Conservation (phyloP, 2,888 invertebrate species). For the Drosophila affinis region DNA sequence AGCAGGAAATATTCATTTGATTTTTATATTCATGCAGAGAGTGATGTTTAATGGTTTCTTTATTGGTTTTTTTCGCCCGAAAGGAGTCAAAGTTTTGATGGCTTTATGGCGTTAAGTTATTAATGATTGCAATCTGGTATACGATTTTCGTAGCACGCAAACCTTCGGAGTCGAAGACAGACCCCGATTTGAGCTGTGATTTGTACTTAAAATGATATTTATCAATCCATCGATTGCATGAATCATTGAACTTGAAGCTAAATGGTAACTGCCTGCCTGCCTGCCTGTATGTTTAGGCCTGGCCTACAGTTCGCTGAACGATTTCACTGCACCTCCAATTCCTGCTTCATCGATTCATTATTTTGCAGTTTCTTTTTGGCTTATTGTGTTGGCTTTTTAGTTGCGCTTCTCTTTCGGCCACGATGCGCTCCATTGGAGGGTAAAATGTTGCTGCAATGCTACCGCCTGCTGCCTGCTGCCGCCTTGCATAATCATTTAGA, state of each 20-base stretch:
- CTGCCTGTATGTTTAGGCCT: no score
- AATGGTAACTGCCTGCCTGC: no score
- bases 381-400: slow-evolving; percentile 6
- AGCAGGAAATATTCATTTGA: neutral
- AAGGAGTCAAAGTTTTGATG: slow-evolving; percentile 34
- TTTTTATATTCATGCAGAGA: slow-evolving; percentile 46
- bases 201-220: neutral
- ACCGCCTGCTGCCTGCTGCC: slow-evolving; percentile 28
- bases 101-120: slow-evolving; percentile 46
- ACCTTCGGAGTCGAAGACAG: slow-evolving; percentile 3
- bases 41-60: slow-evolving; percentile 64
- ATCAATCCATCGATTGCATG: slow-evolving; percentile 12
- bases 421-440: slow-evolving; percentile 72
- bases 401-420: slow-evolving; percentile 16
- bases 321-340: slow-evolving; percentile 16
- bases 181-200: neutral
- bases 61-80: slow-evolving; percentile 49
- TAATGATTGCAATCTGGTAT: slow-evolving; percentile 55
- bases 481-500: slow-evolving; percentile 57
- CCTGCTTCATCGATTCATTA: slow-evolving; percentile 21
- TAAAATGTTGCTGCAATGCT: slow-evolving; percentile 65
- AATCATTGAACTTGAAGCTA: slow-evolving; percentile 38
- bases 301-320: no score
- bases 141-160: slow-evolving; percentile 30
- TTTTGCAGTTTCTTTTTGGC: slow-evolving; percentile 2